These are phyloP conservation scores for Trichoplusia ni DNA, from an alignment of 1,140 invertebrate species.

Conservation along the genomic window DNA sequence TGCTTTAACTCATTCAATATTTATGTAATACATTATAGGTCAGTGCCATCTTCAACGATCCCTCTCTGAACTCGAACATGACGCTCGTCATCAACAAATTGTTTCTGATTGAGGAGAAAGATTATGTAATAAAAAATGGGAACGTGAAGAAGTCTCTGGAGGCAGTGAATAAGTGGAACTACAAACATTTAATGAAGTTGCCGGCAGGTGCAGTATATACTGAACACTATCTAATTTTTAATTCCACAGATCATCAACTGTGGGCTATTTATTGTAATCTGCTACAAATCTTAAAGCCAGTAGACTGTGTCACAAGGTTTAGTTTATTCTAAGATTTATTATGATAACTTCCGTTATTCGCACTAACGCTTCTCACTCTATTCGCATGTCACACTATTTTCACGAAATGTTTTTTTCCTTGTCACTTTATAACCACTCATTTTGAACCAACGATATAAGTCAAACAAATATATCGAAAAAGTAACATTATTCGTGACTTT, in stretches of 20 bases:
- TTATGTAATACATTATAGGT: slow-evolving; percentile 83
- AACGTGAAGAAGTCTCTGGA: slow-evolving; percentile 88
- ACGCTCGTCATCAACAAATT: slow-evolving; percentile 85
- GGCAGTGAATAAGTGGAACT: slow-evolving; percentile 89
- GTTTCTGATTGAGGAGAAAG: slow-evolving; percentile 84
- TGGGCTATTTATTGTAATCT: background rate
- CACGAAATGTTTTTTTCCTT: background rate
- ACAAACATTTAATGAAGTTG: slow-evolving; percentile 81
- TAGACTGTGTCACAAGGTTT: background rate
- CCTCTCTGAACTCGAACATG: slow-evolving; percentile 85
- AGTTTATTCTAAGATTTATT: slow-evolving; percentile 34
- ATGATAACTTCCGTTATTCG: slow-evolving; percentile 35
- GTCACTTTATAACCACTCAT: background rate
- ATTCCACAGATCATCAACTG: background rate
- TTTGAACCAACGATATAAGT: too few species aligned
- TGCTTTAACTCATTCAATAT: slow-evolving; percentile 50
- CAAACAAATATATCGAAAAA: too few species aligned
- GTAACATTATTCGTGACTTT: too few species aligned
- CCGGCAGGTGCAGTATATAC: slow-evolving; percentile 54
- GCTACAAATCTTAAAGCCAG: background rate
- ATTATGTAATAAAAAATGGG: slow-evolving; percentile 83
- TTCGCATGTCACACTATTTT: slow-evolving; percentile 9
- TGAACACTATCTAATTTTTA: background rate
- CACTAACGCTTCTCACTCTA: slow-evolving; percentile 23
- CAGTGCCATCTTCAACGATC: slow-evolving; percentile 87